Conservation (phyloP, 2,888 invertebrate genomes). For the Melitaea athalia region DNA sequence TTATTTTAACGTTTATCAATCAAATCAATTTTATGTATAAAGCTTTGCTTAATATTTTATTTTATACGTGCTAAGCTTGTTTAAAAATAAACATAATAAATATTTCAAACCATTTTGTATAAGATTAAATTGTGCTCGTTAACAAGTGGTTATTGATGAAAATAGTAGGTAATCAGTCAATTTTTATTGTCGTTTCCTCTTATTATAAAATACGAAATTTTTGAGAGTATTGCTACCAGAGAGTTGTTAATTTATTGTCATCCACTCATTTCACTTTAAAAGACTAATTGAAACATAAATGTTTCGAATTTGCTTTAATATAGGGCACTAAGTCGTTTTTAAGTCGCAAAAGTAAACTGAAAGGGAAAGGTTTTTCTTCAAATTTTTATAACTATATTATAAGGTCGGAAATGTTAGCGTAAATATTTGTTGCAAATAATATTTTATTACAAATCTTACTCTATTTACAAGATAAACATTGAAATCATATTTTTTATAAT, state of each 20-base stretch:
- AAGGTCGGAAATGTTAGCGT: too few species aligned
- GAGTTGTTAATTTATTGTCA: not conserved
- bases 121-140: not conserved
- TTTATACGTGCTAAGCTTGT: not conserved
- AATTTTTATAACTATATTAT: too few species aligned
- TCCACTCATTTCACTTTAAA: not conserved
- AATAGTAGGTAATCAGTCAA: not conserved
- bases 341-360: too few species aligned
- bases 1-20: too few species aligned
- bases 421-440: too few species aligned
- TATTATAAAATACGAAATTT: not conserved
- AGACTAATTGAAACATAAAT: not conserved
- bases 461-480: not conserved
- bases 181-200: not conserved
- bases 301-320: too few species aligned
- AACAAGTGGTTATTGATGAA: slow-evolving; percentile 1
- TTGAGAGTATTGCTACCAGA: not conserved
- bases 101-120: not conserved
- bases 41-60: too few species aligned
- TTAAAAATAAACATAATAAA: not conserved
- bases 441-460: not conserved
- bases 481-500: not conserved
- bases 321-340: too few species aligned
- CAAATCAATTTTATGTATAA: too few species aligned
- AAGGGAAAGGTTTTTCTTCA: too few species aligned